Percentiles rank a stretch among this genome's conserved stretches.
Evolutionary conservation across 1,140 invertebrate species (phyloP).

Genomic region (Anthonomus grandis): DNA sequence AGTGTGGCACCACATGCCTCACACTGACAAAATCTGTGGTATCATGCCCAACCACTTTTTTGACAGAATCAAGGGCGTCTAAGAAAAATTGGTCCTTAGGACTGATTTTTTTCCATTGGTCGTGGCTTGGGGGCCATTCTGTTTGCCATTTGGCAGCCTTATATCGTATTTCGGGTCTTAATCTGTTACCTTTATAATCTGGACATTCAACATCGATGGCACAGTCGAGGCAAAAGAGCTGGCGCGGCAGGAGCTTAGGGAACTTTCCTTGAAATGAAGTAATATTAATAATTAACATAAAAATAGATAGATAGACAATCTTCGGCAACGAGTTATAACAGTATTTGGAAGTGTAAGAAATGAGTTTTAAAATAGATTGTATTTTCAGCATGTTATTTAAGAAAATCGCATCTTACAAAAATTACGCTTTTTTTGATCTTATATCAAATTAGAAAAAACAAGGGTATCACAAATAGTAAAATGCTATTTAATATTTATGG

Average conservation of each 20-base stretch:
- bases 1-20: constrained; percentile 58
- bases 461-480: no score
- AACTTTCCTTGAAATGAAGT: constrained; percentile 23
- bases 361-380: no score
- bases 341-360: no score
- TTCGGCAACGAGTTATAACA: no score
- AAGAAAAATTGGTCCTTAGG: constrained; percentile 50
- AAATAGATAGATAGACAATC: no score
- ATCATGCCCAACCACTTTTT: constrained; percentile 44
- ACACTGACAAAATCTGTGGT: constrained; percentile 48
- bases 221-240: constrained; percentile 55
- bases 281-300: background rate
- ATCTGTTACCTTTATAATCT: constrained; percentile 54
- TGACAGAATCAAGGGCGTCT: constrained; percentile 45
- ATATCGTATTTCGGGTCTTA: constrained; percentile 44
- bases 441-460: background rate
- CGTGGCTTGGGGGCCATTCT: constrained; percentile 48
- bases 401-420: no score
- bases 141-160: constrained; percentile 50
- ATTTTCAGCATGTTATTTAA: no score
- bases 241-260: constrained; percentile 41
- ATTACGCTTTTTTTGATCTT: background rate
- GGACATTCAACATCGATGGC: constrained; percentile 56
- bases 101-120: constrained; percentile 48
- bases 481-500: no score